Percentiles rank a stretch among this genome's conserved stretches.
Evolutionary conservation across 2,113 vertebrate genomes (phyloP).

Genomic region (Hucho hucho): DNA sequence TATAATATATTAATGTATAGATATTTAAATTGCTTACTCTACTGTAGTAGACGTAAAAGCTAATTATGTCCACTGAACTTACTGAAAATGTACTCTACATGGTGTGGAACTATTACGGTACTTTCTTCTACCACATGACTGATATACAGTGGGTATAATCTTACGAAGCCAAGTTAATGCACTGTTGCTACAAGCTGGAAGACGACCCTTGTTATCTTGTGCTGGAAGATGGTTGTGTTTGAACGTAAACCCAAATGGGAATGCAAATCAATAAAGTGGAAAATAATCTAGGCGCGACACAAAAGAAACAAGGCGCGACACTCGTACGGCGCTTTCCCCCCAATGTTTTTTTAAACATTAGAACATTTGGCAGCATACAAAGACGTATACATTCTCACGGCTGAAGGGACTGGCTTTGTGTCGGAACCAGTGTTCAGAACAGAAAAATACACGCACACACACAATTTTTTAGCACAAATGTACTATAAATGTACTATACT

Average conservation of each 20-base stretch:
- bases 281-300: neutral
- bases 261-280: conserved; percentile 22
- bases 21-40: conserved; percentile 28
- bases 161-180: conserved; percentile 55
- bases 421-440: conserved; percentile 46
- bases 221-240: conserved; percentile 1
- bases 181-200: conserved; percentile 79
- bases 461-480: conserved; percentile 55
- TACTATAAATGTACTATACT: conserved; percentile 61
- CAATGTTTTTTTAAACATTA: conserved; percentile 38
- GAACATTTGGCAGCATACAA: conserved; percentile 77
- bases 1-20: conserved; percentile 9
- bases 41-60: conserved; percentile 24
- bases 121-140: conserved; percentile 38
- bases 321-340: neutral
- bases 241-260: conserved; percentile 13
- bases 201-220: conserved; percentile 72
- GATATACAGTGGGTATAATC: conserved; percentile 51
- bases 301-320: neutral
- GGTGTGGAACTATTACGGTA: conserved; percentile 9
- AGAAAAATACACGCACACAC: conserved; percentile 34
- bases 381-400: conserved; percentile 50
- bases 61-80: conserved; percentile 18
- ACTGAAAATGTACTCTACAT: conserved; percentile 27
- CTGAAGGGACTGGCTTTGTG: conserved; percentile 37